Base-by-base conservation (phyloP, 35 echinoderm and acorn worm species). In the Strongylocentrotus purpuratus region DNA sequence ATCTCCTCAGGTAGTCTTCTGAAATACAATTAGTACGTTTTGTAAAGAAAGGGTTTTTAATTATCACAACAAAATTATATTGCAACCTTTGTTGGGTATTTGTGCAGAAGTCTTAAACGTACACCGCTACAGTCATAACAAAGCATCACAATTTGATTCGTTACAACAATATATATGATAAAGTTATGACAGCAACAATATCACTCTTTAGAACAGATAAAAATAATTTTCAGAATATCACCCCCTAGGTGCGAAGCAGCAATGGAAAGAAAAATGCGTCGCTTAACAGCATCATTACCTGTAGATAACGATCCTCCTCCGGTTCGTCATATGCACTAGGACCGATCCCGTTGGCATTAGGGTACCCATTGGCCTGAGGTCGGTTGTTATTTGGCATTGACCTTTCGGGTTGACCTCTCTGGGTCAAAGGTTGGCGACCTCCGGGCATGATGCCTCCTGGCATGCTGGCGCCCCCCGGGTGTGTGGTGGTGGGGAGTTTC, bases 221-320 rank as follows among this genome's bases (percentile, higher is more conserved):
- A 41, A 41, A 41, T 41, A 41, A 41, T 41, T 41, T 41, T 41
- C 35, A 41, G 35, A 41, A 41, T 41, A 41, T 41, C 35, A 78
- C 4, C 20, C 25, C 65, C 25, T 25, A 4, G 20, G 22, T 78
- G 20, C 4, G 65, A 22, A 78, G 65, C 20, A 3, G 22, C 65
- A 78, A 28, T 78, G 65, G 25, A 78, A 78, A 78, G 5, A 78
- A 78, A 78, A 28, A 78, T 78, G 50, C 50, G 7, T 9, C 1
- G 50, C 50, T 55, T 14, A 9, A 55, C 15, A 55, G 50, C 15
- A 55, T 55, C 50, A 55, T 45, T 11, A 99, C 98, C 95, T 99
- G 98, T 88, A 95, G 48, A 94, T 97, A 98, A 22, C 96, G 88
- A 33, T 98, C 98, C 61, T 98, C 98, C 61, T 99, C 97, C 11